phyloP scores from a whole-genome alignment of 1,140 invertebrate genomes.

The Venustaconcha ellipsiformis region DNA sequence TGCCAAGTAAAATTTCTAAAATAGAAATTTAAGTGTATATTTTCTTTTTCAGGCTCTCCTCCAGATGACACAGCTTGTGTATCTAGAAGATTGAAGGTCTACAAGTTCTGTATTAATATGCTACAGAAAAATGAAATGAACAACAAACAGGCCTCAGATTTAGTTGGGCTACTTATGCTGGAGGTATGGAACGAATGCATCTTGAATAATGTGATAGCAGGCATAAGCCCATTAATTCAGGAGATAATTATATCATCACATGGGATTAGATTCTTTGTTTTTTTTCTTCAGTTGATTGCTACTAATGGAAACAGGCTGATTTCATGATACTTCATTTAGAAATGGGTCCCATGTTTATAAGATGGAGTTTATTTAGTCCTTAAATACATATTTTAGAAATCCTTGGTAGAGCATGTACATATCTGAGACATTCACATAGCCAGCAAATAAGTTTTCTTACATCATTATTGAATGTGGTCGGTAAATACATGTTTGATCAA shows the following conservation, averaged over 20 bases:
- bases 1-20: too few relatives aligned
- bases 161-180: conserved; percentile 58
- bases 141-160: conserved; percentile 52
- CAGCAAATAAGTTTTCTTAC: too few relatives aligned
- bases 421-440: too few relatives aligned
- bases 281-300: neutral
- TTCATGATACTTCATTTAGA: neutral
- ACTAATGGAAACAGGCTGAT: neutral
- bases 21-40: neutral
- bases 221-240: neutral
- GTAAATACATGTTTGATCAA: too few relatives aligned
- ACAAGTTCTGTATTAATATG: conserved; percentile 52
- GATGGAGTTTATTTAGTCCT: neutral
- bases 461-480: too few relatives aligned
- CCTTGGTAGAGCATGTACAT: too few relatives aligned
- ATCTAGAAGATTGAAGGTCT: conserved; percentile 38
- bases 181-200: conserved; percentile 45
- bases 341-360: neutral
- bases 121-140: conserved; percentile 60
- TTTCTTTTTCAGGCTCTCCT: conserved; percentile 25
- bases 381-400: too few relatives aligned
- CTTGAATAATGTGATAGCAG: neutral
- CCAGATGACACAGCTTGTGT: conserved; percentile 6
- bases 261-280: neutral
- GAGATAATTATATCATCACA: neutral